A percentile compares a stretch with the other conserved stretches of the same genome.
phyloP scores from a whole-genome alignment of 2,888 invertebrate species.

The Elegia similella region DNA sequence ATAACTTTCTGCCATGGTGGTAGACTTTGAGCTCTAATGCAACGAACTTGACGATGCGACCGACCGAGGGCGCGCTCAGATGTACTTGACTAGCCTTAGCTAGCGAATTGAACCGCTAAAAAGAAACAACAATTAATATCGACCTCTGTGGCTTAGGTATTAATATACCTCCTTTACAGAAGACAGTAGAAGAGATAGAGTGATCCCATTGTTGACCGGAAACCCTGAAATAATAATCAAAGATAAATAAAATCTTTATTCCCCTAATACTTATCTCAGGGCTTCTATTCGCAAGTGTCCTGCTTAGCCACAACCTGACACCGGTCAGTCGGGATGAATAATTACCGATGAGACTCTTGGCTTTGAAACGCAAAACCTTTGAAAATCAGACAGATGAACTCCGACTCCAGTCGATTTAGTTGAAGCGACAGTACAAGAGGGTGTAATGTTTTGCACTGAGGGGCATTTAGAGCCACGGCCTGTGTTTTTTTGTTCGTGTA shows the following conservation, averaged over 20 bases:
- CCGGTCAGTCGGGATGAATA: slow-evolving; percentile 62
- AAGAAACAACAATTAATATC: too few species aligned
- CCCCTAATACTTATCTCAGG: neutral
- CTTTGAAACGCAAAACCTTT: slow-evolving; percentile 69
- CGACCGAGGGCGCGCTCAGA: too few species aligned
- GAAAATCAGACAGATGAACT: slow-evolving; percentile 47
- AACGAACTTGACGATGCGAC: too few species aligned
- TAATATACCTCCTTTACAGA: too few species aligned
- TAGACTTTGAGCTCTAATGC: too few species aligned
- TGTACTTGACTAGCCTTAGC: too few species aligned
- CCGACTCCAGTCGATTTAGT: slow-evolving; percentile 27
- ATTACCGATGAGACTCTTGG: slow-evolving; percentile 63
- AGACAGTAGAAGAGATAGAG: too few species aligned
- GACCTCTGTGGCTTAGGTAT: too few species aligned
- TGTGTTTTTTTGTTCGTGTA: too few species aligned
- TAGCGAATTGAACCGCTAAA: too few species aligned
- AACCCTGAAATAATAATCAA: neutral
- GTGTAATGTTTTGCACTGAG: neutral
- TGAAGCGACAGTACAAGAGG: neutral
- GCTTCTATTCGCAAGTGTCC: neutral
- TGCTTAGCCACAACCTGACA: slow-evolving; percentile 51
- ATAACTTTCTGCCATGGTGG: too few species aligned
- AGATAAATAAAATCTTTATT: neutral
- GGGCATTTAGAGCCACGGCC: neutral
- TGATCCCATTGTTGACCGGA: too few species aligned